Evolutionary conservation across 2,888 invertebrate species (phyloP).

Genomic region (Eumacrocentrus americanus): DNA sequence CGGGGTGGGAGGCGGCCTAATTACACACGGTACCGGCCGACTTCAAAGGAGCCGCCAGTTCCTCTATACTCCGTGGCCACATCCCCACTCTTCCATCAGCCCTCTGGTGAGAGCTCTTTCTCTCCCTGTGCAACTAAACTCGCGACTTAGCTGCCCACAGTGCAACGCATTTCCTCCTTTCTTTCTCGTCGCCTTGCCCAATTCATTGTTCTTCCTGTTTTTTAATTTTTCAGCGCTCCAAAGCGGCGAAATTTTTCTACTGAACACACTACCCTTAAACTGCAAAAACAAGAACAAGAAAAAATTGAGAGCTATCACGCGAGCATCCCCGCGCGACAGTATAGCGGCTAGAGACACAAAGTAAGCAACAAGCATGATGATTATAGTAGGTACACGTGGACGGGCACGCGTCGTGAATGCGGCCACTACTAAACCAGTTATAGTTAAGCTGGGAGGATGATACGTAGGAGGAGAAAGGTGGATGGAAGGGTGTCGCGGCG

Average conservation of each 20-base stretch:
- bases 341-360: background rate
- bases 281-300: too few relatives aligned
- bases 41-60: conserved; percentile 59
- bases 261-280: too few relatives aligned
- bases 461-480: background rate
- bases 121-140: too few relatives aligned
- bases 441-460: conserved; percentile 9
- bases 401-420: conserved; percentile 50
- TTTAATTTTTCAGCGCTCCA: too few relatives aligned
- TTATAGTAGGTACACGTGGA: conserved; percentile 47
- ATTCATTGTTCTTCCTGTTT: too few relatives aligned
- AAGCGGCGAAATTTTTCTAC: too few relatives aligned
- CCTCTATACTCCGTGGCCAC: conserved; percentile 50
- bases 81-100: conserved; percentile 30
- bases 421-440: conserved; percentile 38
- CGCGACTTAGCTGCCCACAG: too few relatives aligned
- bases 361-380: background rate
- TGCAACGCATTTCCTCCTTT: too few relatives aligned
- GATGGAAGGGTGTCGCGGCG: background rate
- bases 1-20: conserved; percentile 58
- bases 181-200: too few relatives aligned
- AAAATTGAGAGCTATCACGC: too few relatives aligned
- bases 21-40: conserved; percentile 59
- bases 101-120: too few relatives aligned
- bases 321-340: too few relatives aligned